Conservation (phyloP, 2,113 vertebrate species). For the Pristiophorus japonicus region DNA sequence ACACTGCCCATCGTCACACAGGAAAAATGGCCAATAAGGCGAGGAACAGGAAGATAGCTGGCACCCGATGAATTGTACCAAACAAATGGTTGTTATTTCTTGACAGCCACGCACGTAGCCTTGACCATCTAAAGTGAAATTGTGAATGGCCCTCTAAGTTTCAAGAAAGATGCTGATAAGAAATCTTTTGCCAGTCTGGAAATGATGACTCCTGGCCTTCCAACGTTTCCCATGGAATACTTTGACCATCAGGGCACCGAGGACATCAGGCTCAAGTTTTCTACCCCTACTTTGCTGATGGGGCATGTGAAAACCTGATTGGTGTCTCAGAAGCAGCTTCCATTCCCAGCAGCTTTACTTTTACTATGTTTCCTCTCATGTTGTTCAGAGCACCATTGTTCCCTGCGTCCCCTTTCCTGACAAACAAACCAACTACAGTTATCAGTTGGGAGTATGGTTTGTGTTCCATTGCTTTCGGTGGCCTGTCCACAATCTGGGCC, state of each 20-base stretch:
- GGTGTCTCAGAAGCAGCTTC: not conserved
- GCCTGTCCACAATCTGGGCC: not conserved
- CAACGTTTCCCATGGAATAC: not conserved
- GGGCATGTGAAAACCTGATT: not conserved
- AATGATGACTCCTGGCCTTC: not conserved
- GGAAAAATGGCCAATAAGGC: not conserved
- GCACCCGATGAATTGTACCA: not conserved
- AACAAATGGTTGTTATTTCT: not conserved
- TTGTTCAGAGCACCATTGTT: not conserved
- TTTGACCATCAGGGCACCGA: not conserved
- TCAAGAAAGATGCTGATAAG: not conserved
- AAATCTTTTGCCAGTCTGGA: not conserved
- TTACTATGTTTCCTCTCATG: not conserved
- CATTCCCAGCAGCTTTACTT: not conserved
- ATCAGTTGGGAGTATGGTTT: not conserved
- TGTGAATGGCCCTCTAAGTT: not conserved
- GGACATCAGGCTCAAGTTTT: not conserved
- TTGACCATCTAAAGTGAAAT: not conserved
- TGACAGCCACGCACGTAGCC: not conserved
- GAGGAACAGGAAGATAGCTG: not conserved
- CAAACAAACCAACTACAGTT: not conserved
- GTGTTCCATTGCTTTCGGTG: not conserved
- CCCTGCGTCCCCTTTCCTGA: not conserved
- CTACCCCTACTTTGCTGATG: not conserved
- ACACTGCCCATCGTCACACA: not conserved